phyloP scores from a whole-genome alignment of 2,888 invertebrate genomes.

The Himalopsyche japonica region DNA sequence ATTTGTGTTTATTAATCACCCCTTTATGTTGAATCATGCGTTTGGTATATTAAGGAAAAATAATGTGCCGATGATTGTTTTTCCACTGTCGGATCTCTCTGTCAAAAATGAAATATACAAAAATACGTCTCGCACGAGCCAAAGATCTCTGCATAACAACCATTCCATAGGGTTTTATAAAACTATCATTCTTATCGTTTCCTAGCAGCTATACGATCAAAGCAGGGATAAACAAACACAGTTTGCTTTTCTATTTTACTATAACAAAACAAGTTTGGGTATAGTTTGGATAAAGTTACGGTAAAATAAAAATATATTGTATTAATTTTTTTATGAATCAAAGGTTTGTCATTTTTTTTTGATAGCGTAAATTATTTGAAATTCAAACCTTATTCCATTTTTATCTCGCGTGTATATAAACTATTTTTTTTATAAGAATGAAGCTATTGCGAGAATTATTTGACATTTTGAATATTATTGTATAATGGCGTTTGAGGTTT shows the following conservation, averaged over 20 bases:
- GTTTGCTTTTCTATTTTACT: neutral
- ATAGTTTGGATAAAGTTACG: neutral
- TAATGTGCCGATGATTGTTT: neutral
- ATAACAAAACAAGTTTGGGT: neutral
- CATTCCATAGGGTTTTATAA: conserved; percentile 19
- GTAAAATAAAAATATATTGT: neutral
- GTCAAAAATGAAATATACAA: neutral
- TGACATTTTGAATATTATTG: too few relatives aligned
- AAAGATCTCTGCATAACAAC: conserved; percentile 14
- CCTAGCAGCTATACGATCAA: neutral
- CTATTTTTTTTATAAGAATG: too few relatives aligned
- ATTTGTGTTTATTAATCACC: too few relatives aligned
- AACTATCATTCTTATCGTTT: conserved; percentile 38
- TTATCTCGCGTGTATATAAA: too few relatives aligned
- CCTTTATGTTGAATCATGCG: too few relatives aligned
- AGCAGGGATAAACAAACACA: neutral
- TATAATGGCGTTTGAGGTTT: too few relatives aligned
- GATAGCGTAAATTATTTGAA: too few relatives aligned
- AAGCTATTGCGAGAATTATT: too few relatives aligned
- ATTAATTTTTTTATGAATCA: neutral
- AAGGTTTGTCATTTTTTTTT: too few relatives aligned
- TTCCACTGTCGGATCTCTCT: neutral
- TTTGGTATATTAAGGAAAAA: too few relatives aligned
- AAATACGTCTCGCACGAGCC: conserved; percentile 1
- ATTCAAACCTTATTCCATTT: too few relatives aligned